Evolutionary conservation across 2,113 vertebrate genomes (phyloP).

Genomic region (Muntiacus muntjak): DNA sequence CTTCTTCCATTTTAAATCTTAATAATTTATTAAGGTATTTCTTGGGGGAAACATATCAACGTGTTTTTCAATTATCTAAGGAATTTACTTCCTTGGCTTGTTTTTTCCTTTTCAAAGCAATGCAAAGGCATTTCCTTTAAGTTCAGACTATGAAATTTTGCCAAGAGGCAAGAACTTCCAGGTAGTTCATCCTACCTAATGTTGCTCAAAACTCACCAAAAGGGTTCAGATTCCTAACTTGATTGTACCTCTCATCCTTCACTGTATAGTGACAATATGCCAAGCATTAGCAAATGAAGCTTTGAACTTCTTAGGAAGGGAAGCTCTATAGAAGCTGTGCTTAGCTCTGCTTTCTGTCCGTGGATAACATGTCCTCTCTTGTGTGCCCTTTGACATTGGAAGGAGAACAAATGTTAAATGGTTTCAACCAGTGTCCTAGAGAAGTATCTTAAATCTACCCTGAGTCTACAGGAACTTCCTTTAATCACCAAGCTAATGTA

Average conservation of each 20-base stretch:
- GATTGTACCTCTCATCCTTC: not conserved
- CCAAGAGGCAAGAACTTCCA: not conserved
- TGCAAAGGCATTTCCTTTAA: not conserved
- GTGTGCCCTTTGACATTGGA: not conserved
- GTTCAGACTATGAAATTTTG: not conserved
- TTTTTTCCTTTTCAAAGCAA: slow-evolving; percentile 5
- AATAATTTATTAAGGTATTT: not conserved
- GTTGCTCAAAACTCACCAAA: not conserved
- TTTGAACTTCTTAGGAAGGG: not conserved
- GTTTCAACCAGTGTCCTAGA: not conserved
- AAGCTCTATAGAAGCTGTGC: not conserved
- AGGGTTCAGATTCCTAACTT: not conserved
- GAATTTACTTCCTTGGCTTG: not conserved
- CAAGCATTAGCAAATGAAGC: not conserved
- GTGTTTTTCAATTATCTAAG: not conserved
- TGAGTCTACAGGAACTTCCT: not conserved
- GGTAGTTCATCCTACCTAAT: not conserved
- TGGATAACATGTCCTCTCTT: not conserved
- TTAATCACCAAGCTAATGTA: not conserved
- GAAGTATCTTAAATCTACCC: not conserved
- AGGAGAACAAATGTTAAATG: not conserved
- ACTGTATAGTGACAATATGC: not conserved
- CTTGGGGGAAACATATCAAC: not conserved
- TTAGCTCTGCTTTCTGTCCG: not conserved
- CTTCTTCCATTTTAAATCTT: not conserved